Evolutionary conservation across 2,888 invertebrate species (phyloP), one percentile per base, ranked within the genome.

Genomic region (Drosophila barbarae): DNA sequence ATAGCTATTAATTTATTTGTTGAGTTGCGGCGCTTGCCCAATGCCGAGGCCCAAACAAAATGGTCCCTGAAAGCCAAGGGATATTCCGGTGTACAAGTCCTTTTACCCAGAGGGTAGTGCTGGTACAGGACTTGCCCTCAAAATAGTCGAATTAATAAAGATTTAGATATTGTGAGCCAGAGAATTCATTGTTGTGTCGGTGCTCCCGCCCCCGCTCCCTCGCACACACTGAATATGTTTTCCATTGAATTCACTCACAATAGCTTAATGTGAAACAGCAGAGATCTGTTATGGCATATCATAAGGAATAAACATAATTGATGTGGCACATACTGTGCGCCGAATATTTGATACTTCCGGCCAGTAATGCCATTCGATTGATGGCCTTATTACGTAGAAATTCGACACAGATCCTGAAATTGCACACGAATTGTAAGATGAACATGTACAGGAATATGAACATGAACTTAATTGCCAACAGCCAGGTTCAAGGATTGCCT

Each of bases 1-100:
- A 82, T 82, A 77, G 86, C 86, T 82, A 84, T 82, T 82, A 82
- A 85, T 85, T 82, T 84, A 82, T 82, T 85, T 82, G 85, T 79
- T 72, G 77, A 74, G 74, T 69, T 36, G 64, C 70, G 34, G 30
- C 46, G 46, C 46, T 42, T 36, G 65, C 35, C 61, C 64, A 49
- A 41, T 49, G 55, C 34, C 30, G 12, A 12, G n/a, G 15, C 28
- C 10, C 36, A 12, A 53, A 15, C 54, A 56, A 57, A 64, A 52
- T 46, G 65, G 52, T 26, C 35, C 10, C 28, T 12, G n/a, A 49
- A 41, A 35, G 26, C 49, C 26, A 32, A 28, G 28, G 7, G 35
- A 28, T 28, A 35, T 26, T 32, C 23, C 13, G 32, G 18, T 7
- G n/a, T 21, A 5, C 28, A 12, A 26, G 13, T 7, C 5, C 23